A percentile compares a stretch with the other conserved stretches of the same genome.
Evolutionary conservation across 2,797 vertebrate genomes (phyloP).

Genomic region (Amblyraja radiata): DNA sequence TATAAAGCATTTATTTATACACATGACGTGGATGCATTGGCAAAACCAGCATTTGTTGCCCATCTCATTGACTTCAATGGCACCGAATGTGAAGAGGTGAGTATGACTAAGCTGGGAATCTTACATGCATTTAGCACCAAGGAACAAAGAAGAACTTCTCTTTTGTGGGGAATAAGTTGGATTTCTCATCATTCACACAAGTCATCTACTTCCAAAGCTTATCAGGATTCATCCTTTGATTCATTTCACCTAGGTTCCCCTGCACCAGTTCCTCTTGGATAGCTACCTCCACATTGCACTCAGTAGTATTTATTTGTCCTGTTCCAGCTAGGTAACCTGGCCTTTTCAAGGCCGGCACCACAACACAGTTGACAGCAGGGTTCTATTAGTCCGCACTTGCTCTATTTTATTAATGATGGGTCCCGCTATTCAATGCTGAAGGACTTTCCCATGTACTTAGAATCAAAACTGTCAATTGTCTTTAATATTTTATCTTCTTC

Average conservation of each 20-base stretch:
- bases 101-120: too few relatives aligned
- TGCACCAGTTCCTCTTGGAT: neutral
- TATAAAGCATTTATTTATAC: neutral
- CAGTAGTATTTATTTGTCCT: neutral
- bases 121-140: too few relatives aligned
- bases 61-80: too few relatives aligned
- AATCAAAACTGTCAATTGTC: constrained; percentile 36
- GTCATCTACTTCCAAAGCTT: neutral
- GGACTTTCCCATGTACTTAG: constrained; percentile 33
- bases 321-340: neutral
- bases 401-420: constrained; percentile 37
- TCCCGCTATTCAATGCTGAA: constrained; percentile 35
- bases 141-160: too few relatives aligned
- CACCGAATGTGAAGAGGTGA: too few relatives aligned
- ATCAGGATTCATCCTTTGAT: neutral
- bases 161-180: neutral
- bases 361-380: neutral
- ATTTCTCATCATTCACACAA: neutral
- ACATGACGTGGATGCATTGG: too few relatives aligned
- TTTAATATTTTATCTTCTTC: constrained; percentile 38
- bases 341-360: neutral
- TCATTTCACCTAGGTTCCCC: neutral
- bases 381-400: constrained; percentile 17
- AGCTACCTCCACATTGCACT: neutral
- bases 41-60: too few relatives aligned